These are phyloP conservation scores for Polypedilum vanderplanki DNA, from an alignment of 1,140 invertebrate genomes.

Conservation along the genomic window DNA sequence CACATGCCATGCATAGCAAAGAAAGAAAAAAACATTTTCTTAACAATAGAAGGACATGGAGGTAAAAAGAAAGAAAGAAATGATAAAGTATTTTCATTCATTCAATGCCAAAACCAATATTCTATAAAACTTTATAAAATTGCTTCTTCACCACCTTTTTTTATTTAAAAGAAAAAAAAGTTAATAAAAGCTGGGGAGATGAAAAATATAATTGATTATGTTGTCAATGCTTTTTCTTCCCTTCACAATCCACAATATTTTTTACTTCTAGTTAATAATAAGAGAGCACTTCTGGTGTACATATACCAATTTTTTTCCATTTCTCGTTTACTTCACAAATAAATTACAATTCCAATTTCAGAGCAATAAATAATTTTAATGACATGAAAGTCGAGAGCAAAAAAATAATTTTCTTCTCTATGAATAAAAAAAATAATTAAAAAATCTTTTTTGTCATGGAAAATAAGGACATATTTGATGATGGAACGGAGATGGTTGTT, in stretches of 20 bases:
- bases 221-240: conserved; percentile 15
- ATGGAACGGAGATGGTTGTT: background rate
- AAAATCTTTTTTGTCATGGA: background rate
- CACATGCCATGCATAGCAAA: background rate
- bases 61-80: background rate
- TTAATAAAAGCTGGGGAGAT: background rate
- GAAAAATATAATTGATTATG: conserved; percentile 23
- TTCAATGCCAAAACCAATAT: background rate
- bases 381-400: background rate
- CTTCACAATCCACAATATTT: background rate
- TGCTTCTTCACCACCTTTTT: background rate
- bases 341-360: conserved; percentile 2
- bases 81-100: conserved; percentile 19
- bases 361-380: conserved; percentile 26
- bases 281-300: background rate
- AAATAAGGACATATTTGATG: no score
- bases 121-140: background rate
- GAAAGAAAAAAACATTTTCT: background rate
- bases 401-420: background rate
- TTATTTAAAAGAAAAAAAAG: background rate
- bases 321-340: background rate
- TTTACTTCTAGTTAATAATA: background rate
- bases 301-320: no score
- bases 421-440: background rate
- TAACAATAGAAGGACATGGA: background rate